These are phyloP conservation scores for Epizoanthus illoricatus DNA, from an alignment of 92 coral and sea anemone genomes.

Conservation along the genomic window DNA sequence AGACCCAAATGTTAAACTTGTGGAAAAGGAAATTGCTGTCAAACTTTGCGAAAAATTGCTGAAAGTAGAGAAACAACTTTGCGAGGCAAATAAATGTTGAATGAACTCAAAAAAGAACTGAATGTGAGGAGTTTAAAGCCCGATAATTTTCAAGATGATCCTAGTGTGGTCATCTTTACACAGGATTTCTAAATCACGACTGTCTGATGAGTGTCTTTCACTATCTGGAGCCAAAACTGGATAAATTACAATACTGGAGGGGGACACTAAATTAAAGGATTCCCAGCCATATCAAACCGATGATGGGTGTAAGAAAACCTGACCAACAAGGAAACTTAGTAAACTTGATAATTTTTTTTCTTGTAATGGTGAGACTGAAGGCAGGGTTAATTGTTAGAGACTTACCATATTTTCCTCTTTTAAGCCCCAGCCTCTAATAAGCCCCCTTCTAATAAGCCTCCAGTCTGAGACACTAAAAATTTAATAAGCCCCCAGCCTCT, in stretches of 20 bases:
- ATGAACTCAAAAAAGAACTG: neutral
- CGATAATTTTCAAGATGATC: constrained; percentile 45
- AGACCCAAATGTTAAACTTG: too few species aligned
- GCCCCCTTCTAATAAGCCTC: too few species aligned
- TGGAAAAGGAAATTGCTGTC: too few species aligned
- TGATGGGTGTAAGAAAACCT: neutral
- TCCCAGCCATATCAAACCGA: constrained; percentile 41
- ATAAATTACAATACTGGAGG: constrained; percentile 52
- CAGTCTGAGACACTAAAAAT: too few species aligned
- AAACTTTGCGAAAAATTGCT: too few species aligned
- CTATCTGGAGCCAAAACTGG: constrained; percentile 43
- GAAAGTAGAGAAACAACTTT: too few species aligned
- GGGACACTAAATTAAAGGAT: constrained; percentile 32
- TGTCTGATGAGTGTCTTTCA: constrained; percentile 38
- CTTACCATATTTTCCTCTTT: too few species aligned
- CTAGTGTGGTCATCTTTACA: constrained; percentile 50
- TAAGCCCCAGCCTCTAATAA: too few species aligned
- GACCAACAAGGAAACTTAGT: constrained; percentile 54
- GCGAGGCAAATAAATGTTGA: too few species aligned
- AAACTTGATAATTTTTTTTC: constrained; percentile 46
- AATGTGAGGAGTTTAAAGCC: constrained; percentile 22
- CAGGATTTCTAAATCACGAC: constrained; percentile 49
- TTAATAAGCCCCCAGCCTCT: too few species aligned
- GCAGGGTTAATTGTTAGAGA: too few species aligned
- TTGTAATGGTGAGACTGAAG: too few species aligned